Conservation (phyloP, 1,140 invertebrate genomes). For the Drosophila nigrodunni region DNA sequence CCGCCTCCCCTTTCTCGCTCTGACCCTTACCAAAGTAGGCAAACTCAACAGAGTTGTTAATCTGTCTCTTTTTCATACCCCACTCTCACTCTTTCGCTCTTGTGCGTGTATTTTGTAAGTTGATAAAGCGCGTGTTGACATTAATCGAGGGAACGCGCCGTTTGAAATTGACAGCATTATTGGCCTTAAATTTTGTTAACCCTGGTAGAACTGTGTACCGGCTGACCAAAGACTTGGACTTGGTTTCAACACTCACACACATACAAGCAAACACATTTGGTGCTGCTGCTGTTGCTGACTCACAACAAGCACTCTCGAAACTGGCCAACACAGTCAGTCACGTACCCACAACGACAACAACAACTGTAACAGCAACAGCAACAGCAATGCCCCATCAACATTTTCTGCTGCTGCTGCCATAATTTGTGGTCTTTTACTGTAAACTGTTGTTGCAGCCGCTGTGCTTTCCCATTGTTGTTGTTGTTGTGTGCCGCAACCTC, state of each 20-base stretch:
- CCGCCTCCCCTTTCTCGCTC: neutral
- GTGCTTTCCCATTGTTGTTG: slow-evolving; percentile 38
- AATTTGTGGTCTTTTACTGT: slow-evolving; percentile 79
- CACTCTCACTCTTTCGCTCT: neutral
- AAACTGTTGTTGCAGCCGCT: slow-evolving; percentile 44
- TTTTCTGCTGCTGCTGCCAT: slow-evolving; percentile 49
- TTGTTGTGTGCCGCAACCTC: slow-evolving; percentile 58
- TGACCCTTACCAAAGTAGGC: neutral
- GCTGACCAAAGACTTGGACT: slow-evolving; percentile 40
- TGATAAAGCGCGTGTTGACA: slow-evolving; percentile 79
- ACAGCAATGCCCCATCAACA: slow-evolving; percentile 52
- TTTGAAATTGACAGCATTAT: slow-evolving; percentile 80
- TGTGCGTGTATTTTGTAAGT: slow-evolving; percentile 53
- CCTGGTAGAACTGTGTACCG: neutral
- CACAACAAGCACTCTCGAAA: slow-evolving; percentile 41
- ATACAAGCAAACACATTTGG: slow-evolving; percentile 11
- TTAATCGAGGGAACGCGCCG: slow-evolving; percentile 76
- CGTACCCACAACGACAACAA: slow-evolving; percentile 54
- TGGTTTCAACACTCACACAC: neutral
- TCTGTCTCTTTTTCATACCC: slow-evolving; percentile 23
- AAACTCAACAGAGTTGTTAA: slow-evolving; percentile 53
- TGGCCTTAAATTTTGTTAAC: slow-evolving; percentile 69
- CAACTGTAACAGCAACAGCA: slow-evolving; percentile 27
- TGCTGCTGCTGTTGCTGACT: slow-evolving; percentile 39
- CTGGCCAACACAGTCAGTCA: slow-evolving; percentile 55